Evolutionary conservation across 92 coral and sea anemone species (phyloP), one percentile per base, ranked within the genome.

Genomic region (Montipora capitata): DNA sequence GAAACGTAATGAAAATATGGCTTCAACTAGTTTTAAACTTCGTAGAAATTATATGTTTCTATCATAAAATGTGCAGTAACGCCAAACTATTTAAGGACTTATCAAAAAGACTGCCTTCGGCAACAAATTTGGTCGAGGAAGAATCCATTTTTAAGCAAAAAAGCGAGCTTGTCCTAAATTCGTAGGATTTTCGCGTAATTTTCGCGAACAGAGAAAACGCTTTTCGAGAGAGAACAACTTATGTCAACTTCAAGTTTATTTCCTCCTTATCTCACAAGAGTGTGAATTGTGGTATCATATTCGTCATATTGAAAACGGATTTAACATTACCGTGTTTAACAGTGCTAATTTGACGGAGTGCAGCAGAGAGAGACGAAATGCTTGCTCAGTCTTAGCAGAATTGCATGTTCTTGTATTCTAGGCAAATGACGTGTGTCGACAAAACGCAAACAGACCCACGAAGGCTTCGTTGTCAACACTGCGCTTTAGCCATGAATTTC

Each of bases 291-390:
- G 57, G 79, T 83, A 58, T 65, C n/a, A 4, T n/a, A 59, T 83
- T 73, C n/a, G 72, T 27, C 48, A 40, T 42, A 5, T 82, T 54
- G 40, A 4, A 38, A 52, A 11, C 57, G 45, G 74, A 54, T 54
- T 54, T 54, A 11, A 66, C 62, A 70, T 13, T 59, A 57, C 57
- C 79, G 71, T 41, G 79, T 40, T 42, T 67, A n/a, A 6, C 77
- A 12, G 51, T 68, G 69, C 3, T 80, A 45, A 68, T 80, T 57
- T 15, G 81, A 59, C 77, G 81, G 81, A 84, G 81, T 45, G 76
- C 76, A 65, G 65, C 83, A 76, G 89, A 45, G 82, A 76, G 89
- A 35, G 76, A 75, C 66, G 75, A 67, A 41, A 85, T 40, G 88
- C 48, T 59, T 61, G 80, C 40, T 74, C 74, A 40, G 56, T 82